These are phyloP conservation scores for Tipula lateralis DNA, from an alignment of 2,888 invertebrate genomes.

Conservation along the genomic window DNA sequence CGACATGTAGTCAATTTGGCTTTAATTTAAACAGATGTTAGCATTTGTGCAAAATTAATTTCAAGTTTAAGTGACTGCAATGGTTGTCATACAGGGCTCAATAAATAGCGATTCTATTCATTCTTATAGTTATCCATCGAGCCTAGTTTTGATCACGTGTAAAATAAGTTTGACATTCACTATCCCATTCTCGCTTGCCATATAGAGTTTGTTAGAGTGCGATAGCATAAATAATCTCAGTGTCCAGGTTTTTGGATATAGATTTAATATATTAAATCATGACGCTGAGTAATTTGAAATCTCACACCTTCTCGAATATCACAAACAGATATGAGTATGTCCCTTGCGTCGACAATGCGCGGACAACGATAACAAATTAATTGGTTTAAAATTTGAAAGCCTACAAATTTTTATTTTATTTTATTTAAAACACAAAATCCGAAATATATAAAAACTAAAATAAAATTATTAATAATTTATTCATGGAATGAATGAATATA, in stretches of 20 bases:
- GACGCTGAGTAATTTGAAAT: neutral
- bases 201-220: too few relatives aligned
- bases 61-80: too few relatives aligned
- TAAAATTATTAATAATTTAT: neutral
- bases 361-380: neutral
- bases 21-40: too few relatives aligned
- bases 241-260: too few relatives aligned
- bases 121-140: too few relatives aligned
- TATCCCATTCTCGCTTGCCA: too few relatives aligned
- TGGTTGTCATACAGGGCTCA: too few relatives aligned
- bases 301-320: neutral
- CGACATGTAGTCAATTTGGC: too few relatives aligned
- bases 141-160: too few relatives aligned
- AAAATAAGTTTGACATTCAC: too few relatives aligned
- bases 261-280: neutral
- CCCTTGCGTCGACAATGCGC: neutral
- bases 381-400: neutral
- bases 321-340: neutral
- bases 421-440: neutral
- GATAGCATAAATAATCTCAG: neutral
- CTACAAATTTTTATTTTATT: neutral
- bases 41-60: too few relatives aligned
- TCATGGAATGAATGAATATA: constrained; percentile 24
- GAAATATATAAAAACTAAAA: neutral
- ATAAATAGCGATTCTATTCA: too few relatives aligned